Conservation (phyloP, 2,113 vertebrate genomes). For the Oncorhynchus gorbuscha region DNA sequence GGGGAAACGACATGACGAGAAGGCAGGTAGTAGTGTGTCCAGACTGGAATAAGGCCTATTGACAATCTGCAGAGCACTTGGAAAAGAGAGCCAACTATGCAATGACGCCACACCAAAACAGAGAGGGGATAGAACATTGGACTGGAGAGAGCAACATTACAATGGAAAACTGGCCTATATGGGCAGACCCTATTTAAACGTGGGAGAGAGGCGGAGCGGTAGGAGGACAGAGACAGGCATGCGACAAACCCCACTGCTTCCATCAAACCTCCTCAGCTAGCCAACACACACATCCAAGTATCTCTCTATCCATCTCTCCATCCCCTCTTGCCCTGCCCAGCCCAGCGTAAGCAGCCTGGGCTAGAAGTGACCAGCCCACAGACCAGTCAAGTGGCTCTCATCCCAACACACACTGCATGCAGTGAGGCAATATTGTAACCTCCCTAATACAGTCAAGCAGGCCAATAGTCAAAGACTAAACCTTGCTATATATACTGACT, state of each 20-base stretch:
- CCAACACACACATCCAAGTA: background rate
- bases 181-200: too few relatives aligned
- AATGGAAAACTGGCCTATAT: background rate
- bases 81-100: too few relatives aligned
- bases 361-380: too few relatives aligned
- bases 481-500: too few relatives aligned
- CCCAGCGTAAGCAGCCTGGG: background rate
- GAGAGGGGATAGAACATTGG: background rate
- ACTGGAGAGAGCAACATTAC: background rate
- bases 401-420: too few relatives aligned
- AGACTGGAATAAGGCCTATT: background rate
- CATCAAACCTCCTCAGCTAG: background rate
- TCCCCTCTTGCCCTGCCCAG: background rate
- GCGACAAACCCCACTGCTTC: slow-evolving; percentile 12
- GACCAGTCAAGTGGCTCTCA: too few relatives aligned
- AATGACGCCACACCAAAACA: too few relatives aligned
- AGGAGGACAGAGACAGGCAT: background rate
- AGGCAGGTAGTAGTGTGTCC: background rate
- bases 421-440: too few relatives aligned
- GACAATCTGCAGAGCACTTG: background rate
- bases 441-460: too few relatives aligned
- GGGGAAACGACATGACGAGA: too few relatives aligned
- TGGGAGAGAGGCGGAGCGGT: slow-evolving; percentile 8
- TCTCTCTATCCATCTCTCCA: background rate
- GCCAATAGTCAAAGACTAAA: too few relatives aligned